Conservation (phyloP, 53 echinoderm and acorn worm species). For the Patiria pectinifera region DNA sequence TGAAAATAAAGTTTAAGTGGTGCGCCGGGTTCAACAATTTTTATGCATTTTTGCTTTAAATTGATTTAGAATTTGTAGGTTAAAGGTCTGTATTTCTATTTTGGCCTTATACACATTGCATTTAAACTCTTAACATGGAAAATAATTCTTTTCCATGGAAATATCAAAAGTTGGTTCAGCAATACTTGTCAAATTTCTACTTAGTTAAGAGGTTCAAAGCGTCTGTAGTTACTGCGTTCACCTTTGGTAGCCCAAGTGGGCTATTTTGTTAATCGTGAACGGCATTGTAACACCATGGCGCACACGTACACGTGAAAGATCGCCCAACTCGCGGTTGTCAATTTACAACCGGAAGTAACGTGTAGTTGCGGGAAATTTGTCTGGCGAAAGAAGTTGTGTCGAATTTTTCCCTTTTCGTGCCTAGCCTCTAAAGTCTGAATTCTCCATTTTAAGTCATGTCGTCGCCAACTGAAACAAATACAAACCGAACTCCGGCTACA, state of each 20-base stretch:
- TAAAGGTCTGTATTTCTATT: too few relatives aligned
- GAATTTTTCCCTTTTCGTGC: not conserved
- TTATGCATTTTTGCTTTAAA: not conserved
- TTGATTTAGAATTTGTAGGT: too few relatives aligned
- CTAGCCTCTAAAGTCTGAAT: not conserved
- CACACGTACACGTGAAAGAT: not conserved
- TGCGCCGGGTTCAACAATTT: not conserved
- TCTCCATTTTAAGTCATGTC: conserved; percentile 23
- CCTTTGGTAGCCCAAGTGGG: conserved; percentile 11
- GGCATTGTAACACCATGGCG: not conserved
- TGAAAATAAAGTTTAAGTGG: conserved; percentile 20
- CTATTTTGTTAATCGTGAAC: not conserved
- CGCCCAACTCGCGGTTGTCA: conserved; percentile 22
- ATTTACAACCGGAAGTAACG: conserved; percentile 25
- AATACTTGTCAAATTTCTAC: not conserved
- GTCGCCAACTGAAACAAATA: not conserved
- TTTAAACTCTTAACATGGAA: too few relatives aligned
- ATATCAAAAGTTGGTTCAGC: not conserved
- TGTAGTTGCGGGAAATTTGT: conserved; percentile 38
- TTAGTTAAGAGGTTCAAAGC: conserved; percentile 1
- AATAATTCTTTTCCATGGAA: too few relatives aligned
- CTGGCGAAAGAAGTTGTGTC: not conserved
- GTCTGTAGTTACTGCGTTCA: conserved; percentile 25
- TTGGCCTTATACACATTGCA: too few relatives aligned
- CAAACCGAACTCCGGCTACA: conserved; percentile 18